Base-by-base conservation (phyloP, 1,140 invertebrate genomes). In the Heterodera carotae region DNA sequence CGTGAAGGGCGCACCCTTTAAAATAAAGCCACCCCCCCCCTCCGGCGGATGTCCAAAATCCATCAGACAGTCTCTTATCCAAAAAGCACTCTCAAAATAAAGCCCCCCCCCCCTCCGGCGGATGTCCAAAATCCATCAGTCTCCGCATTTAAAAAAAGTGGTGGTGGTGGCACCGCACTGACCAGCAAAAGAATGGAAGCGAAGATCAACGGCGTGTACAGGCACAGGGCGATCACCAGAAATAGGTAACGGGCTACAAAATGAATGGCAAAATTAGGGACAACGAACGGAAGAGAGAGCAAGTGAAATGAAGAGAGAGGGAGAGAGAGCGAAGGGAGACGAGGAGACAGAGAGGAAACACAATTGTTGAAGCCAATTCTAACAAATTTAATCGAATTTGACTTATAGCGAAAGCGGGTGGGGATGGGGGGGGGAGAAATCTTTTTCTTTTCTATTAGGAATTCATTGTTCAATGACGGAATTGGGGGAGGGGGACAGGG, bases 151-250 rank as follows among this genome's bases (percentile, higher is more conserved):
- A n/a, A n/a, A n/a, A n/a, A n/a, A n/a, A n/a, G n/a, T n/a, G n/a
- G n/a, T n/a, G n/a, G n/a, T n/a, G n/a, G n/a, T n/a, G n/a, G n/a
- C n/a, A n/a, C n/a, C n/a, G 27, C 62, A 34, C 79, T 84, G 62
- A 87, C 68, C 36, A 87, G 75, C 18, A 88, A 62, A 27, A 87
- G 34, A 7, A 87, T 56, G 25, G 80, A 82, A 29, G 86, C 85
- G 56, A 88, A 31, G 59, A 87, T 75, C n/a, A 87, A 36, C 48
- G 75, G 66, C 12, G 83, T 76, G 67, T 85, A 87, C 33, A 87
- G 67, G 60, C 80, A 34, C 34, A 87, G 80, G 69, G 87, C 76
- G 27, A 85, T 56, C 43, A 84, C 12, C 27, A 87, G 78, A 8
- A 59, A 29, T 2, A 66, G 29, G 48, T 83, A 82, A 6, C 85